Percentiles rank a stretch among this genome's conserved stretches.
Conservation (phyloP, 2,888 invertebrate species). For the Platerodrilus igneus region DNA sequence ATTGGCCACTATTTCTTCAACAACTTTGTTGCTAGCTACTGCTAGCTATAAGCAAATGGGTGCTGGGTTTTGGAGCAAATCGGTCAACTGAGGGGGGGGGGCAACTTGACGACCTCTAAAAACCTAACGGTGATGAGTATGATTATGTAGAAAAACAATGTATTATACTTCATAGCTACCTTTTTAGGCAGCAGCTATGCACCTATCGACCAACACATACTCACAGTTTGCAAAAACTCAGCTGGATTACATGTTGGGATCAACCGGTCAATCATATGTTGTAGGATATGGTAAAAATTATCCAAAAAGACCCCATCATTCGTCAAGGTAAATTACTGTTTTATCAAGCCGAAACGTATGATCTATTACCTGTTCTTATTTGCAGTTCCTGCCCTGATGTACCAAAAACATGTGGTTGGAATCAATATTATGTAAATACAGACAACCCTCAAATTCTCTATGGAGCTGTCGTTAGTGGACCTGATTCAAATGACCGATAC, state of each 20-base stretch:
- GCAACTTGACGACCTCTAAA: too few species aligned
- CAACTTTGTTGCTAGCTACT: too few species aligned
- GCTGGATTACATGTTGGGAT: constrained; percentile 54
- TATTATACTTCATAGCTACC: not conserved
- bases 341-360: too few species aligned
- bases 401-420: constrained; percentile 51
- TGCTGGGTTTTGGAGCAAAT: too few species aligned
- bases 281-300: constrained; percentile 54
- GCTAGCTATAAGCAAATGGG: too few species aligned
- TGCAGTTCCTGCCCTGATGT: constrained; percentile 52
- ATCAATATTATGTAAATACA: constrained; percentile 43
- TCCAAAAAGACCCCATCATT: constrained; percentile 53
- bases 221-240: constrained; percentile 52
- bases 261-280: constrained; percentile 52
- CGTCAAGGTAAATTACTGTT: constrained; percentile 47
- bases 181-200: constrained; percentile 44
- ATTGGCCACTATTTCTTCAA: too few species aligned
- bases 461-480: constrained; percentile 57
- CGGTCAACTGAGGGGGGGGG: too few species aligned
- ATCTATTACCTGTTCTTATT: constrained; percentile 12
- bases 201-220: constrained; percentile 42
- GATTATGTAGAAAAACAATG: too few species aligned
- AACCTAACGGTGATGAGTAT: too few species aligned
- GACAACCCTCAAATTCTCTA: constrained; percentile 53
- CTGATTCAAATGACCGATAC: constrained; percentile 52